These are phyloP conservation scores for Leptinotarsa haldemani DNA, from an alignment of 2,888 invertebrate genomes.

Conservation along the genomic window DNA sequence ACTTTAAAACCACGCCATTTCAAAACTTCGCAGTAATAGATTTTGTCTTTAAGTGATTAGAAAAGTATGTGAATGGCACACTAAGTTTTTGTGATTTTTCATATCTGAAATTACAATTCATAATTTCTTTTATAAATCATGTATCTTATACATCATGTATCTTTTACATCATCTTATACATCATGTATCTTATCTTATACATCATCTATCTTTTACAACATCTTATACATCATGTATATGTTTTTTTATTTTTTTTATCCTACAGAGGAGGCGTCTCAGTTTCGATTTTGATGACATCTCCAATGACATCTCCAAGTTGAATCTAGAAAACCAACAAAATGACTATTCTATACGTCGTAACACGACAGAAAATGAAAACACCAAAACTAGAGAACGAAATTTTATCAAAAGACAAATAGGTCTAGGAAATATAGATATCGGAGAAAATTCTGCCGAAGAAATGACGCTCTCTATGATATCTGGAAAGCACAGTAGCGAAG, in stretches of 20 bases:
- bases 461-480: slow-evolving; percentile 61
- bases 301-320: slow-evolving; percentile 52
- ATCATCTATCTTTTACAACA: too few species aligned
- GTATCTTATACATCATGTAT: too few species aligned
- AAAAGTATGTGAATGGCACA: too few species aligned
- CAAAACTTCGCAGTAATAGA: too few species aligned
- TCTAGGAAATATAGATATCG: slow-evolving; percentile 64
- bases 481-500: slow-evolving; percentile 58
- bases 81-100: slow-evolving; percentile 5
- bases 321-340: slow-evolving; percentile 74
- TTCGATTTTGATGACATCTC: slow-evolving; percentile 59
- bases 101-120: not conserved
- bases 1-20: too few species aligned
- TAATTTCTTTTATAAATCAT: too few species aligned
- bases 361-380: slow-evolving; percentile 62
- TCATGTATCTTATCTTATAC: too few species aligned
- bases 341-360: slow-evolving; percentile 74
- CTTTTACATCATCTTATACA: too few species aligned
- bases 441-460: slow-evolving; percentile 62
- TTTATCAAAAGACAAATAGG: slow-evolving; percentile 64
- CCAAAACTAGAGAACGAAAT: slow-evolving; percentile 60
- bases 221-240: too few species aligned
- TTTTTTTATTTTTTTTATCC: slow-evolving; percentile 16
- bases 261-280: slow-evolving; percentile 62
- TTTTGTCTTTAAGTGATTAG: too few species aligned